Conservation (phyloP, 2,113 vertebrate genomes). For the Tinamus guttatus region DNA sequence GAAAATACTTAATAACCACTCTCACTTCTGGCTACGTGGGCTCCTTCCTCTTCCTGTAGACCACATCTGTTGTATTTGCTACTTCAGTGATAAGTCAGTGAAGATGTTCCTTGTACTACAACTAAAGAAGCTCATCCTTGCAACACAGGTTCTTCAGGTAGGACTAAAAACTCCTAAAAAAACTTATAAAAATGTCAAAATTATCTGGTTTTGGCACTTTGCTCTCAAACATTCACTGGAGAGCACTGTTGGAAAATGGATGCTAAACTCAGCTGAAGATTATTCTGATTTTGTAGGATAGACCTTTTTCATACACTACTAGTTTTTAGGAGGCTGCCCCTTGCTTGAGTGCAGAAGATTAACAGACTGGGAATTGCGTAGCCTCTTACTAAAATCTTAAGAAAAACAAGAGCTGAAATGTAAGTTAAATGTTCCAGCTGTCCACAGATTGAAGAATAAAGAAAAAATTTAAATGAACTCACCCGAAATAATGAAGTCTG, state of each 20-base stretch:
- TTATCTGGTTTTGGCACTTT: not conserved
- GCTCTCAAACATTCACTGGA: not conserved
- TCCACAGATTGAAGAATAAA: slow-evolving; percentile 44
- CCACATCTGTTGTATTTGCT: not conserved
- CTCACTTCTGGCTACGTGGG: not conserved
- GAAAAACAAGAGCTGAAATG: slow-evolving; percentile 48
- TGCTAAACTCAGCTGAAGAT: not conserved
- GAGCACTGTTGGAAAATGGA: not conserved
- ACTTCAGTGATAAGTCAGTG: not conserved
- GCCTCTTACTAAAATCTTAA: slow-evolving; percentile 26
- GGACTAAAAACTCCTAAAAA: not conserved
- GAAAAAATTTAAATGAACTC: slow-evolving; percentile 66
- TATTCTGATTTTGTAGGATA: not conserved
- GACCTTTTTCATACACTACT: not conserved
- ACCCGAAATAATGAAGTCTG: slow-evolving; percentile 65
- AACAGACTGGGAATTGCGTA: not conserved
- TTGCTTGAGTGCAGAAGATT: not conserved
- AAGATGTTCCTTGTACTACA: not conserved
- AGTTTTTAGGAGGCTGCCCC: not conserved
- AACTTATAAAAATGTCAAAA: not conserved
- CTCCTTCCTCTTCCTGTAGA: not conserved
- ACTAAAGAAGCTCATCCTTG: not conserved
- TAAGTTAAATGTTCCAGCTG: slow-evolving; percentile 45
- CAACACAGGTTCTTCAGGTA: not conserved
- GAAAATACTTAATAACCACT: not conserved